Evolutionary conservation across 2,797 vertebrate genomes (phyloP).

Genomic region (Artibeus jamaicensis): DNA sequence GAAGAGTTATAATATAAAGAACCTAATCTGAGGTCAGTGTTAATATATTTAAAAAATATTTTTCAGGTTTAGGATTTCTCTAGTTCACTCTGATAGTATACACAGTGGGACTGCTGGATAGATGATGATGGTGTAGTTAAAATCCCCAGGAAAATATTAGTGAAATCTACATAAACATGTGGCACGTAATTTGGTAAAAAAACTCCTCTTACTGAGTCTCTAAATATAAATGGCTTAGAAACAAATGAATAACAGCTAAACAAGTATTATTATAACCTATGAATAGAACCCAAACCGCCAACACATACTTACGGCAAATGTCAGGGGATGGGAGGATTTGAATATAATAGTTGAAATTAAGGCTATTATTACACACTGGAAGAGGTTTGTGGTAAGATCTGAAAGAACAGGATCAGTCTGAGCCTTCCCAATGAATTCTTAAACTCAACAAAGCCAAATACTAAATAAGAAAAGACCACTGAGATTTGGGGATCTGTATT

Average conservation of each 20-base stretch:
- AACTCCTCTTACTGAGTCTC: not conserved
- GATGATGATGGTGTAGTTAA: not conserved
- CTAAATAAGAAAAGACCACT: not conserved
- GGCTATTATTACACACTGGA: not conserved
- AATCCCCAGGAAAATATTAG: not conserved
- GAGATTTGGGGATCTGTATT: not conserved
- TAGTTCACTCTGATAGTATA: not conserved
- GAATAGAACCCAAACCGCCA: not conserved
- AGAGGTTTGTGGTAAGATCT: not conserved
- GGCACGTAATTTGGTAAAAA: not conserved
- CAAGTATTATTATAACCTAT: not conserved
- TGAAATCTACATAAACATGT: not conserved
- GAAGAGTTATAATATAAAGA: not conserved
- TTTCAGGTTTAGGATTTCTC: not conserved
- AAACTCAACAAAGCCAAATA: not conserved
- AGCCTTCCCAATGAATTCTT: not conserved
- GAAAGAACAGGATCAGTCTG: not conserved
- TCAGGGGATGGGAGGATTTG: not conserved
- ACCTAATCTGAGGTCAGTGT: not conserved
- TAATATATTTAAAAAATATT: not conserved
- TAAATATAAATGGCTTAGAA: not conserved
- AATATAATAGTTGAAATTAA: not conserved
- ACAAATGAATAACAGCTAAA: not conserved
- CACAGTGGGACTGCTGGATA: not conserved
- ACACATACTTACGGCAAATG: not conserved